Evolutionary conservation across 2,797 vertebrate species (phyloP).

Genomic region (Scomberomorus guttatus): DNA sequence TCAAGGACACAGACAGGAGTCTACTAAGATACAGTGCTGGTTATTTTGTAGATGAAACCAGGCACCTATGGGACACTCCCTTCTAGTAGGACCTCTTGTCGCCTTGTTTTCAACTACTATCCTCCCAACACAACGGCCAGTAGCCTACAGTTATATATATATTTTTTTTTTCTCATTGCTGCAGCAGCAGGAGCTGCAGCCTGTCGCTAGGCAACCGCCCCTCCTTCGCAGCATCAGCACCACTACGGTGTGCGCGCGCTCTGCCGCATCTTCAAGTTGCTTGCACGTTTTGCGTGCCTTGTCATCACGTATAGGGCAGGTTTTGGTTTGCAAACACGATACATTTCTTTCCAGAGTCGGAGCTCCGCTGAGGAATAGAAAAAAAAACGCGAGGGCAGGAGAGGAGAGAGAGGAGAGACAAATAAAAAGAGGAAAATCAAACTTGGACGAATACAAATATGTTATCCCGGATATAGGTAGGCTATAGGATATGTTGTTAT

Average conservation of each 20-base stretch:
- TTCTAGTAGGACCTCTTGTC: not conserved
- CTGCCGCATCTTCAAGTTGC: conserved; percentile 73
- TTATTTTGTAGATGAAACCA: conserved; percentile 4
- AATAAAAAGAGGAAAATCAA: not conserved
- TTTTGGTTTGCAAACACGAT: conserved; percentile 77
- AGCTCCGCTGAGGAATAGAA: conserved; percentile 28
- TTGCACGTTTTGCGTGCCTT: conserved; percentile 78
- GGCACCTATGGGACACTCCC: conserved; percentile 10
- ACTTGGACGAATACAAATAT: conserved; percentile 12
- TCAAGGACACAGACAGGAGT: conserved; percentile 20
- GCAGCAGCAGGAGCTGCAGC: conserved; percentile 52
- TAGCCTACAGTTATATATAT: too few relatives aligned
- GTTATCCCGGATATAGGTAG: not conserved
- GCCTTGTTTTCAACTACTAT: conserved; percentile 9
- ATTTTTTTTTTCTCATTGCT: conserved; percentile 25
- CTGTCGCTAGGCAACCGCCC: conserved; percentile 81
- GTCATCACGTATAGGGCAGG: conserved; percentile 79
- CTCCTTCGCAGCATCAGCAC: conserved; percentile 86
- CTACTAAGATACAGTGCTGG: not conserved
- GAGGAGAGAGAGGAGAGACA: conserved; percentile 36
- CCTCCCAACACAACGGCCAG: not conserved
- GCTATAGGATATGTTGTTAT: conserved; percentile 5
- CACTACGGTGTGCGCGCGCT: conserved; percentile 66
- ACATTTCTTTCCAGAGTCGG: conserved; percentile 34
- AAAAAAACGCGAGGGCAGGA: conserved; percentile 20